phyloP scores from a whole-genome alignment of 2,888 invertebrate genomes.

The Synanthedon andrenaeformis region DNA sequence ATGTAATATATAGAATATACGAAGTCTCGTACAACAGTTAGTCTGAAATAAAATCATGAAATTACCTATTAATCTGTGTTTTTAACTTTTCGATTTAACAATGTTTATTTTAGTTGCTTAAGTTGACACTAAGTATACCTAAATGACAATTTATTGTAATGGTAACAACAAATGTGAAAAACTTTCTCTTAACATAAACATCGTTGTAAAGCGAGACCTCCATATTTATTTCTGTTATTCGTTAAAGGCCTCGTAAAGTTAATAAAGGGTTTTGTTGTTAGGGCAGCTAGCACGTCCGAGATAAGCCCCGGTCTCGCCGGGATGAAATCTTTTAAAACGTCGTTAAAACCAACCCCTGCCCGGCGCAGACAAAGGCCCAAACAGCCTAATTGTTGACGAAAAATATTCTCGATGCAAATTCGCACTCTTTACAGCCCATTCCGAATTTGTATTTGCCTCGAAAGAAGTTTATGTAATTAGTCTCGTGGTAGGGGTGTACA shows the following conservation, averaged over 20 bases:
- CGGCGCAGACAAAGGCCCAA: conserved; percentile 57
- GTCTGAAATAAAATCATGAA: no score
- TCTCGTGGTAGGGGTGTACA: conserved; percentile 29
- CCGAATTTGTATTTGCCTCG: conserved; percentile 57
- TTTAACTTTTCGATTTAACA: no score
- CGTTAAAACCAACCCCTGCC: conserved; percentile 63
- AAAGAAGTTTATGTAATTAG: conserved; percentile 62
- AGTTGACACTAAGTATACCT: no score
- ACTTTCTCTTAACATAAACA: conserved; percentile 37
- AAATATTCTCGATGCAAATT: conserved; percentile 69
- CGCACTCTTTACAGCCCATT: conserved; percentile 65
- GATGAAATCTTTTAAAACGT: conserved; percentile 67
- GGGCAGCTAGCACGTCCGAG: conserved; percentile 55
- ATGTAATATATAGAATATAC: no score
- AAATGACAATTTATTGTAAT: no score
- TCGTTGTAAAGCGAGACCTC: conserved; percentile 45
- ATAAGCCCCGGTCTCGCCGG: conserved; percentile 51
- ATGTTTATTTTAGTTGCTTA: no score
- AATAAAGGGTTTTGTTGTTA: conserved; percentile 65
- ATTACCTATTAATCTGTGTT: no score
- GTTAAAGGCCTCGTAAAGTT: conserved; percentile 64
- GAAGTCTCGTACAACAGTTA: no score
- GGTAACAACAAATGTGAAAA: conserved; percentile 24
- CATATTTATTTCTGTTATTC: conserved; percentile 68
- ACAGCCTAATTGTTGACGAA: conserved; percentile 66